phyloP scores from a whole-genome alignment of 2,888 invertebrate species.

The Carabus problematicus region DNA sequence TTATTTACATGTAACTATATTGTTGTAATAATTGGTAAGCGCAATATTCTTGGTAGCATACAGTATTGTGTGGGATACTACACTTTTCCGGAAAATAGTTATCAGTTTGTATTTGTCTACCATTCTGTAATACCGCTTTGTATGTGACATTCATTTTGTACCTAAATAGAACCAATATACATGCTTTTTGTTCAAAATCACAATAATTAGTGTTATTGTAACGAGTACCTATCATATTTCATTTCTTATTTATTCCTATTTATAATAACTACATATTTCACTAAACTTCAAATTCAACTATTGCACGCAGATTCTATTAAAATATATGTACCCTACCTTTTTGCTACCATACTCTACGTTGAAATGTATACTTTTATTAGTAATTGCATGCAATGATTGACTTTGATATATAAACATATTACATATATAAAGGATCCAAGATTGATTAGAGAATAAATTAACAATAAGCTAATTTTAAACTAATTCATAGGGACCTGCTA shows the following conservation, averaged over 20 bases:
- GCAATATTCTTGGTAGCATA: slow-evolving; percentile 10
- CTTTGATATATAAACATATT: too few relatives aligned
- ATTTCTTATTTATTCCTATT: neutral
- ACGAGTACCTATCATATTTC: neutral
- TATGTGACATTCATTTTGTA: slow-evolving; percentile 19
- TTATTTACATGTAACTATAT: slow-evolving; percentile 4
- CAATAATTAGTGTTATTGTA: neutral
- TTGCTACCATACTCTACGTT: too few relatives aligned
- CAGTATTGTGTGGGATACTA: slow-evolving; percentile 7
- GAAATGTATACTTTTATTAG: too few relatives aligned
- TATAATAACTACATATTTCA: neutral
- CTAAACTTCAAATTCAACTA: neutral
- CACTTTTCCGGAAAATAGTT: neutral
- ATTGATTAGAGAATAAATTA: too few relatives aligned
- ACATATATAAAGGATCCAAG: too few relatives aligned
- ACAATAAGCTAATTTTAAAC: too few relatives aligned
- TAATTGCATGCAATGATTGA: too few relatives aligned
- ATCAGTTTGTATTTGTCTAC: slow-evolving; percentile 11
- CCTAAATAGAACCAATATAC: slow-evolving; percentile 14
- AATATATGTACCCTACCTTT: too few relatives aligned
- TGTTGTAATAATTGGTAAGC: slow-evolving; percentile 13
- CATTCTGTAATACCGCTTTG: slow-evolving; percentile 7
- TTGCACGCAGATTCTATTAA: too few relatives aligned
- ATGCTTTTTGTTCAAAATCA: slow-evolving; percentile 13
- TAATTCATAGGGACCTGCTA: too few relatives aligned